These are phyloP conservation scores for Gorsachius goisagi DNA, from an alignment of 2,113 vertebrate genomes.

Conservation along the genomic window DNA sequence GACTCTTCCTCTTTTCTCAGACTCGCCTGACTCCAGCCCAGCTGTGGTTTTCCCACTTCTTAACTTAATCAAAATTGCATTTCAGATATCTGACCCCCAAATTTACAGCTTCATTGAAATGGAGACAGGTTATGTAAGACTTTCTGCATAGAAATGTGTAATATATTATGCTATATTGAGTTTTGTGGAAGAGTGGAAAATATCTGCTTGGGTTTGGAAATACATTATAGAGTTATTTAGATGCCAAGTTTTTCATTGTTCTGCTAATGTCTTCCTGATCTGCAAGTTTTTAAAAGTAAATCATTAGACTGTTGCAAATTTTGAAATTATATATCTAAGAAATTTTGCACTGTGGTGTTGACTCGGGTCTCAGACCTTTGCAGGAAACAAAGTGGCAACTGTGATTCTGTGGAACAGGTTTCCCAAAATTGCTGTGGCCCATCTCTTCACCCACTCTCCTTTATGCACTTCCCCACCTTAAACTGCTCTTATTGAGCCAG, in stretches of 20 bases:
- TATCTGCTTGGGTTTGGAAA: constrained; percentile 28
- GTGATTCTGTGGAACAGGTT: background rate
- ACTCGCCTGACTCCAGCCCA: background rate
- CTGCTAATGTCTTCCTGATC: constrained; percentile 15
- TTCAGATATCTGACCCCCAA: background rate
- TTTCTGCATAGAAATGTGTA: background rate
- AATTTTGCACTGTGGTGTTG: background rate
- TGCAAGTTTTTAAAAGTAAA: constrained; percentile 4
- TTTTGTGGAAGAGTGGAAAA: constrained; percentile 38
- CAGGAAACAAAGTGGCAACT: background rate
- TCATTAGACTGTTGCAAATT: background rate
- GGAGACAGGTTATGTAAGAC: background rate
- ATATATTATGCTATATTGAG: background rate
- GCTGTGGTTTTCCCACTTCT: background rate
- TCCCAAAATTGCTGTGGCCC: background rate
- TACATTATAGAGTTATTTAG: background rate
- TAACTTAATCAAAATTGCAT: background rate
- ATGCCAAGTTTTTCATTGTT: constrained; percentile 28
- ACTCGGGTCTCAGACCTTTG: background rate
- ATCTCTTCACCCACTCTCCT: background rate
- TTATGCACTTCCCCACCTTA: background rate
- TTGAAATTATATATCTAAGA: background rate
- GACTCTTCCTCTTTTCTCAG: background rate
- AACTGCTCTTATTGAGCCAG: background rate
- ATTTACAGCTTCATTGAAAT: constrained; percentile 10